Percentiles rank a stretch among this genome's conserved stretches.
Conservation (phyloP, 2,888 invertebrate species). For the Agrochola litura region DNA sequence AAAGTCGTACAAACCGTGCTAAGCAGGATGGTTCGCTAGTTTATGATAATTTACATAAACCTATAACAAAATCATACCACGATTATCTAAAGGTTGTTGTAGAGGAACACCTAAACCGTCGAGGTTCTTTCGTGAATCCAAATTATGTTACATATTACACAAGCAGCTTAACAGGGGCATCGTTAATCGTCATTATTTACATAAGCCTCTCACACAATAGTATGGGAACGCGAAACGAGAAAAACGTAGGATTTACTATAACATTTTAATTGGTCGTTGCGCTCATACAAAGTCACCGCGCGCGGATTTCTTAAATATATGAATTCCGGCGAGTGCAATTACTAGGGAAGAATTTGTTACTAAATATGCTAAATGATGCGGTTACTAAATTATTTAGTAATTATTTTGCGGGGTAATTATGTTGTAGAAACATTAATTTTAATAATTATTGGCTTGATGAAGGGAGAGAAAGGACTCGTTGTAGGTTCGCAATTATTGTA, state of each 20-base stretch:
- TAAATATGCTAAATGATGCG: slow-evolving; percentile 56
- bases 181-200: slow-evolving; percentile 77
- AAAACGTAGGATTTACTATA: slow-evolving; percentile 67
- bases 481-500: neutral
- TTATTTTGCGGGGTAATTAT: slow-evolving; percentile 43
- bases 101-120: neutral
- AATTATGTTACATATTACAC: slow-evolving; percentile 66
- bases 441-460: slow-evolving; percentile 27
- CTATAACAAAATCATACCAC: neutral
- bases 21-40: too few relatives aligned
- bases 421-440: slow-evolving; percentile 36
- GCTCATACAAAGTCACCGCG: slow-evolving; percentile 59
- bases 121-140: slow-evolving; percentile 42
- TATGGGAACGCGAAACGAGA: slow-evolving; percentile 70
- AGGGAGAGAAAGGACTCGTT: slow-evolving; percentile 6
- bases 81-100: neutral
- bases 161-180: slow-evolving; percentile 62
- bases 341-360: slow-evolving; percentile 59
- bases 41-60: neutral
- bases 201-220: slow-evolving; percentile 74
- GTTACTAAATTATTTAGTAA: slow-evolving; percentile 57
- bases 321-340: slow-evolving; percentile 54
- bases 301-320: slow-evolving; percentile 59
- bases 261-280: slow-evolving; percentile 67
- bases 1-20: too few relatives aligned